phyloP scores from a whole-genome alignment of 1,140 invertebrate genomes.

The Zaprionus kolodkinae region DNA sequence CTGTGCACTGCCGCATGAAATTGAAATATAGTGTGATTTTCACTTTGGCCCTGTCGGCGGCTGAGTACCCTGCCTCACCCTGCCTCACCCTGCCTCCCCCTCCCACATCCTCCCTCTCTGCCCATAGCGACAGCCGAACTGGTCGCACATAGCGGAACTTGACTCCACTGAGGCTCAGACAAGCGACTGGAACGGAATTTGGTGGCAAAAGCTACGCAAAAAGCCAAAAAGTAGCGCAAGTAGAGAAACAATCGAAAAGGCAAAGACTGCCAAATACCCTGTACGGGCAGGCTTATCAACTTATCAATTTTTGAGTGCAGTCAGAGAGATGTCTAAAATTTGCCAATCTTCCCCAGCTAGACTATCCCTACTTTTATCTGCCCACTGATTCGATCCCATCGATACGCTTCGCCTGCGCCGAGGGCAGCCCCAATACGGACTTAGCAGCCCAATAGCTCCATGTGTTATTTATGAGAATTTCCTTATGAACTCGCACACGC shows the following conservation, averaged over 20 bases:
- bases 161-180: conserved; percentile 1
- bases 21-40: conserved; percentile 83
- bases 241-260: conserved; percentile 26
- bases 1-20: conserved; percentile 77
- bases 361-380: not conserved
- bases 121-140: not conserved
- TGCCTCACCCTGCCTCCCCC: not conserved
- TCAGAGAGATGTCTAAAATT: not conserved
- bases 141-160: too few species aligned
- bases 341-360: too few species aligned
- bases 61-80: not conserved
- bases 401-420: not conserved
- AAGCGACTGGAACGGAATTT: conserved; percentile 57
- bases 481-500: conserved; percentile 53
- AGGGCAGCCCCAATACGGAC: conserved; percentile 5
- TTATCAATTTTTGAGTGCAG: not conserved
- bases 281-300: not conserved
- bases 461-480: conserved; percentile 76
- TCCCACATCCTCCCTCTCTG: not conserved
- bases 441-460: conserved; percentile 62
- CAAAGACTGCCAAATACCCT: conserved; percentile 36
- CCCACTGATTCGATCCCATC: not conserved
- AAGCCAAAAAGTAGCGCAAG: conserved; percentile 28
- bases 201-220: conserved; percentile 67
- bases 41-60: conserved; percentile 62